Evolutionary conservation across 2,797 vertebrate species (phyloP).

Genomic region (Rhinoraja longicauda): DNA sequence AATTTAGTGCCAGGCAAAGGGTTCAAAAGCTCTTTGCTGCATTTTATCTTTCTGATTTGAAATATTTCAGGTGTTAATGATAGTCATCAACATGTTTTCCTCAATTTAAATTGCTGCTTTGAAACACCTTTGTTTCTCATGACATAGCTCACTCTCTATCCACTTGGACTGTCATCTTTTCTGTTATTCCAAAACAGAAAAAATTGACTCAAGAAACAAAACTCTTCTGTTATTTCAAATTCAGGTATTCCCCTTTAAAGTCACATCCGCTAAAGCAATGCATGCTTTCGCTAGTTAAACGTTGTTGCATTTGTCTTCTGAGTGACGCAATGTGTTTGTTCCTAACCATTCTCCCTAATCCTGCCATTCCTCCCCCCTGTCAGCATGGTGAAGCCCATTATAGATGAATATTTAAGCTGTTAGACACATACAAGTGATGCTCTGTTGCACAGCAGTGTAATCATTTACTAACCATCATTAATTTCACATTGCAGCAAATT

Average conservation of each 20-base stretch:
- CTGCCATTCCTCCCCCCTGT: slow-evolving; percentile 71
- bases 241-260: slow-evolving; percentile 85
- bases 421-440: slow-evolving; percentile 63
- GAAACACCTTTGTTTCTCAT: not conserved
- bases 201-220: not conserved
- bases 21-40: not conserved
- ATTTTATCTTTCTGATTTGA: not conserved
- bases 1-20: not conserved
- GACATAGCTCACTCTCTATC: not conserved
- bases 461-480: slow-evolving; percentile 66
- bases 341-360: slow-evolving; percentile 52
- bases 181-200: not conserved
- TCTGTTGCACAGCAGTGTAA: slow-evolving; percentile 67
- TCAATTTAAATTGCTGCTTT: not conserved
- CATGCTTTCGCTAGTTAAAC: slow-evolving; percentile 82
- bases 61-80: not conserved
- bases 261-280: slow-evolving; percentile 84
- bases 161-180: not conserved
- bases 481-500: slow-evolving; percentile 58
- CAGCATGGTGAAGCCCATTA: slow-evolving; percentile 75
- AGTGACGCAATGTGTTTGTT: slow-evolving; percentile 65
- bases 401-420: slow-evolving; percentile 75
- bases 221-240: not conserved
- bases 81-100: not conserved
- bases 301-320: slow-evolving; percentile 77